Conservation (phyloP, 2,888 invertebrate genomes). For the Girardia tigrina region DNA sequence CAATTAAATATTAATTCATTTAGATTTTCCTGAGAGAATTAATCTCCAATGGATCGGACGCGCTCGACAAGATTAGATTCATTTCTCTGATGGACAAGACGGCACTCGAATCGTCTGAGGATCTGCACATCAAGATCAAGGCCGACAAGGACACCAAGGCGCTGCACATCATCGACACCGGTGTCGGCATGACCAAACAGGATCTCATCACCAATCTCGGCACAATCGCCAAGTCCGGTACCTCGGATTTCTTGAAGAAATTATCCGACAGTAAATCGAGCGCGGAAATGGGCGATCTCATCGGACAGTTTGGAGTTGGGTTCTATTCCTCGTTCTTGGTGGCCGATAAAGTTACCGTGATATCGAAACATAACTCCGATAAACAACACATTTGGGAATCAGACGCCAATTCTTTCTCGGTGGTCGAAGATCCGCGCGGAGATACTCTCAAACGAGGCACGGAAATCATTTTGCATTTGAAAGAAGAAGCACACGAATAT, state of each 20-base stretch:
- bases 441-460: slow-evolving; percentile 77
- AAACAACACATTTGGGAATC: slow-evolving; percentile 94
- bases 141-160: slow-evolving; percentile 79
- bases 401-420: slow-evolving; percentile 73
- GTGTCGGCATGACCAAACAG: slow-evolving; percentile 86
- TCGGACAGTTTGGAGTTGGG: slow-evolving; percentile 98
- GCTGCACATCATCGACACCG: slow-evolving; percentile 83
- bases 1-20: slow-evolving; percentile 39
- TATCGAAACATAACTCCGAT: slow-evolving; percentile 74
- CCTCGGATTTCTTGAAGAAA: slow-evolving; percentile 81
- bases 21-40: slow-evolving; percentile 87
- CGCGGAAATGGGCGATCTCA: slow-evolving; percentile 80
- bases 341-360: slow-evolving; percentile 84
- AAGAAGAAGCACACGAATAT: slow-evolving; percentile 91
- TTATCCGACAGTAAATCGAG: slow-evolving; percentile 55
- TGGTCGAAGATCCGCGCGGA: slow-evolving; percentile 77
- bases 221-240: slow-evolving; percentile 92
- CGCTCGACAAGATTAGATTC: slow-evolving; percentile 87
- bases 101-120: slow-evolving; percentile 65
- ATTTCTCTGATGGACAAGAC: slow-evolving; percentile 72
- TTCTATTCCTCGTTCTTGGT: slow-evolving; percentile 96
- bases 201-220: slow-evolving; percentile 89
- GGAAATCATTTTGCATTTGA: slow-evolving; percentile 73
- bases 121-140: slow-evolving; percentile 74
- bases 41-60: slow-evolving; percentile 97